phyloP scores from a whole-genome alignment of 53 echinoderm and acorn worm species.

The Luidia sarsii region DNA sequence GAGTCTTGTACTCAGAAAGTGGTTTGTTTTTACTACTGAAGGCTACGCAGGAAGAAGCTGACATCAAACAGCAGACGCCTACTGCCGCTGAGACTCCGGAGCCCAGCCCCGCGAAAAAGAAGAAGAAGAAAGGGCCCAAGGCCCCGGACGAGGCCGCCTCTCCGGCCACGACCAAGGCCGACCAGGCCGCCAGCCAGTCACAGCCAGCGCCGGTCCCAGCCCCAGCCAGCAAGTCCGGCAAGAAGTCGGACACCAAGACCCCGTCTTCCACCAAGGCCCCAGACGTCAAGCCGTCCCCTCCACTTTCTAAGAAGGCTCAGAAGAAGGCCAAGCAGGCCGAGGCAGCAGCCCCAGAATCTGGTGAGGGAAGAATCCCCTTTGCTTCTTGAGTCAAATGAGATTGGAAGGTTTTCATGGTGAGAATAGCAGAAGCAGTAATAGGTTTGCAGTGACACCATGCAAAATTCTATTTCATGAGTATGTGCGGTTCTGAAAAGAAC shows the following conservation, averaged over 20 bases:
- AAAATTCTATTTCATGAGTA: too few species aligned
- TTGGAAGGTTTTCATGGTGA: too few species aligned
- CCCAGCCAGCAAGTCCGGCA: constrained; percentile 35
- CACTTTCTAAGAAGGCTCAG: constrained; percentile 3
- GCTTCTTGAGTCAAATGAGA: too few species aligned
- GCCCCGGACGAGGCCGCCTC: background rate
- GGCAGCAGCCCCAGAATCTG: background rate
- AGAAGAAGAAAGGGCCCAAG: background rate
- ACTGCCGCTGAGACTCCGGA: constrained; percentile 1
- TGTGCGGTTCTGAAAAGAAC: too few species aligned
- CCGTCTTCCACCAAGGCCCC: constrained; percentile 10
- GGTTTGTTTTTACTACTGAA: background rate
- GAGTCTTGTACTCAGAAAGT: too few species aligned
- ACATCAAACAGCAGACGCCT: background rate
- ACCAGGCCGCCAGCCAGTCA: constrained; percentile 16
- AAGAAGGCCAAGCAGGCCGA: constrained; percentile 20
- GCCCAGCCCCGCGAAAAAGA: too few species aligned
- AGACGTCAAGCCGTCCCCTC: constrained; percentile 19
- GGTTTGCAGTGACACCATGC: too few species aligned
- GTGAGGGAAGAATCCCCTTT: background rate
- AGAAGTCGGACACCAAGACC: background rate
- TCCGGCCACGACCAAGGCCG: background rate
- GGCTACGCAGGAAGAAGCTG: constrained; percentile 7
- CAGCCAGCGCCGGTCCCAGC: too few species aligned
- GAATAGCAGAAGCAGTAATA: too few species aligned